Percentiles rank a stretch among this genome's conserved stretches.
These are phyloP conservation scores for Leptinotarsa lineolata DNA, from an alignment of 1,140 invertebrate species.

Conservation along the genomic window DNA sequence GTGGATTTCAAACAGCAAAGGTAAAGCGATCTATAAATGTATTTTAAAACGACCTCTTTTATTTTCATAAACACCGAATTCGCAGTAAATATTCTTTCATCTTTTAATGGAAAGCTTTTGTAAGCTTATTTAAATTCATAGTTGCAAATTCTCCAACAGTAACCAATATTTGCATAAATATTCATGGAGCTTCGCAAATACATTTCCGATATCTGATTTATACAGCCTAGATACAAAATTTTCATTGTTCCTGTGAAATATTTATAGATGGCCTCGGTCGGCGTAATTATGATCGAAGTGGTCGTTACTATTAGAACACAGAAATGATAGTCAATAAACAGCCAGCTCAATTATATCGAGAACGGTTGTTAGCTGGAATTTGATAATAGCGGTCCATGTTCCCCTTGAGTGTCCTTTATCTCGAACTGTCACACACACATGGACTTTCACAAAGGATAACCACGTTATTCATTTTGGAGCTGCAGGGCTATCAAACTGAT, in stretches of 20 bases:
- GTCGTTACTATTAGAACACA: background rate
- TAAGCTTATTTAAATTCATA: background rate
- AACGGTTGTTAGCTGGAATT: background rate
- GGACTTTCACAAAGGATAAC: constrained; percentile 2
- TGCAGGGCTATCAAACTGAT: constrained; percentile 1
- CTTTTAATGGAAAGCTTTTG: no score
- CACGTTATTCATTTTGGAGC: constrained; percentile 2
- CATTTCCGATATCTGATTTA: constrained; percentile 3
- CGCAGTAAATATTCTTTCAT: no score
- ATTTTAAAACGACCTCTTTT: no score
- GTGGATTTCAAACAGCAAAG: no score
- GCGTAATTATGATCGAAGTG: background rate
- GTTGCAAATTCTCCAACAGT: background rate
- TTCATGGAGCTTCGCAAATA: background rate
- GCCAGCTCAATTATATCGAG: background rate
- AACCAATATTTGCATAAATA: background rate
- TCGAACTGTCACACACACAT: constrained; percentile 2
- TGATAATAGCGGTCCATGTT: background rate
- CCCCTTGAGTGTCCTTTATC: constrained; percentile 5
- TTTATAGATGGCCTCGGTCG: background rate
- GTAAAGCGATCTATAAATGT: no score
- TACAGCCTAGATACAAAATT: background rate
- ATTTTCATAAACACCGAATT: no score
- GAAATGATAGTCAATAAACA: constrained; percentile 2
- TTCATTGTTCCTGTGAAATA: background rate